These are phyloP conservation scores for Hemibagrus wyckioides DNA, from an alignment of 2,113 vertebrate species.

Conservation along the genomic window DNA sequence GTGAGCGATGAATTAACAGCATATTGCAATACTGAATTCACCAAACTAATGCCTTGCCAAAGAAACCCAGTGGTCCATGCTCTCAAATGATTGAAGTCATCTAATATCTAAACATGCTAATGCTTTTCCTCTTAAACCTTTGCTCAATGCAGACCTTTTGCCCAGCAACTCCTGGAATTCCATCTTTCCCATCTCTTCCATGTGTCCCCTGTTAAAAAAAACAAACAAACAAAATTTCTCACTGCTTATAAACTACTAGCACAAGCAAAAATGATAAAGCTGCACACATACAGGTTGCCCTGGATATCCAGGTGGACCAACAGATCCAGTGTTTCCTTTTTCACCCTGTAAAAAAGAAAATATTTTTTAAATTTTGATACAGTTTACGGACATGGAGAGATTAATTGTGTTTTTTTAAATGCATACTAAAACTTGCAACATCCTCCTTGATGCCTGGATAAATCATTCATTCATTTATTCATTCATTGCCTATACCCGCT, in stretches of 20 bases:
- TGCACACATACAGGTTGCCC: slow-evolving; percentile 81
- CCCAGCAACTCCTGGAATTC: slow-evolving; percentile 81
- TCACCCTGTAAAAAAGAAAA: slow-evolving; percentile 74
- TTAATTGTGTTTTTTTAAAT: background rate
- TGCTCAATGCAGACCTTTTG: slow-evolving; percentile 80
- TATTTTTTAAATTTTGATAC: background rate
- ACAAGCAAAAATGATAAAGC: background rate
- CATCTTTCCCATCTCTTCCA: slow-evolving; percentile 86
- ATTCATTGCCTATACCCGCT: too few relatives aligned
- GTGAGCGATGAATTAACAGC: slow-evolving; percentile 14
- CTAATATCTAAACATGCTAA: slow-evolving; percentile 18
- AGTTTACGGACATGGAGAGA: background rate
- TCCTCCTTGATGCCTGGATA: background rate
- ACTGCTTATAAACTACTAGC: background rate
- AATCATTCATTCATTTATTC: too few relatives aligned
- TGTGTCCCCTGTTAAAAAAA: slow-evolving; percentile 77
- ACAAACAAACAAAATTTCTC: slow-evolving; percentile 4
- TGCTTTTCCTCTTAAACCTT: slow-evolving; percentile 35
- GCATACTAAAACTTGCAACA: background rate
- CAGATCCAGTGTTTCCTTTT: slow-evolving; percentile 83
- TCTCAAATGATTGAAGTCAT: slow-evolving; percentile 26
- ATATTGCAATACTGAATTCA: slow-evolving; percentile 45
- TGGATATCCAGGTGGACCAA: slow-evolving; percentile 81
- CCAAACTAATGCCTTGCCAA: slow-evolving; percentile 49
- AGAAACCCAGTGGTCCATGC: slow-evolving; percentile 33